Conservation (phyloP, 2,888 invertebrate species). For the Tuberolachnus salignus region DNA sequence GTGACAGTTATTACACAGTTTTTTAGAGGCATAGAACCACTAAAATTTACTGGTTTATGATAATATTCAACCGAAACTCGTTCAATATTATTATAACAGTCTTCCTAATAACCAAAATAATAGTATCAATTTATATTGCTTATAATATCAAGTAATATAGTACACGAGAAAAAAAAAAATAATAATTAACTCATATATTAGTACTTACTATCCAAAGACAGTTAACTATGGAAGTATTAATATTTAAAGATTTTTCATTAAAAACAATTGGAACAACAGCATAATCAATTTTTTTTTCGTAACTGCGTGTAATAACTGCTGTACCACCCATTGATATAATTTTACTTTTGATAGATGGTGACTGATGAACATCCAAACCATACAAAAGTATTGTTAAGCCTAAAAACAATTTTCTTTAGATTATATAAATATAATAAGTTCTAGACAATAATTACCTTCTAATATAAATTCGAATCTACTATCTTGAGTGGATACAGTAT, state of each 20-base stretch:
- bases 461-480: constrained; percentile 47
- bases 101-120: constrained; percentile 67
- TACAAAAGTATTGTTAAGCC: constrained; percentile 31
- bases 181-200: not conserved
- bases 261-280: constrained; percentile 68
- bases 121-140: constrained; percentile 9
- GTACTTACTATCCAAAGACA: constrained; percentile 72
- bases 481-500: constrained; percentile 52
- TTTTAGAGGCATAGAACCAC: constrained; percentile 66
- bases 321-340: constrained; percentile 63
- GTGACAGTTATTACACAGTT: constrained; percentile 81
- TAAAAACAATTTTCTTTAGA: not conserved
- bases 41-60: constrained; percentile 70
- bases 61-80: constrained; percentile 73
- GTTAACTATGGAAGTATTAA: constrained; percentile 71
- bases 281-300: constrained; percentile 69
- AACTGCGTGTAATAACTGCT: constrained; percentile 63
- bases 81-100: constrained; percentile 69
- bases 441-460: constrained; percentile 29
- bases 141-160: too few species aligned
- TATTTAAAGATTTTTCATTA: constrained; percentile 60
- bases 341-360: constrained; percentile 40
- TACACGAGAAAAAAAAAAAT: constrained; percentile 40
- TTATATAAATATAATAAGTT: not conserved
- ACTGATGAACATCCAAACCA: constrained; percentile 39